phyloP scores from a whole-genome alignment of 2,888 invertebrate genomes.

The Ochropleura leucogaster region DNA sequence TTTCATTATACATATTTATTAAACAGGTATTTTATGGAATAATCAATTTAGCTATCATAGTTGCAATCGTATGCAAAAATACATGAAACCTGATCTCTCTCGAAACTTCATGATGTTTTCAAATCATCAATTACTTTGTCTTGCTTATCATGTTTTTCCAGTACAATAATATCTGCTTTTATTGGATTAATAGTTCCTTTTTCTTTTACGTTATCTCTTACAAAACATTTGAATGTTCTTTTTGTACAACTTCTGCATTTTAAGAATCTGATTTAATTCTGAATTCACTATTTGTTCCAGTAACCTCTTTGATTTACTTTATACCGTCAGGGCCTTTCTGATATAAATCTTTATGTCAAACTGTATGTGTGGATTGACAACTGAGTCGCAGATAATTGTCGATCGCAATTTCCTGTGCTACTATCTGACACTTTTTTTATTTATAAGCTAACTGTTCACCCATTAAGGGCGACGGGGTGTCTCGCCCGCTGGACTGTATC shows the following conservation, averaged over 20 bases:
- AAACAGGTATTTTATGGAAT: conserved; percentile 37
- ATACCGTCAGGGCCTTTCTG: conserved; percentile 67
- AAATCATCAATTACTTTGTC: conserved; percentile 24
- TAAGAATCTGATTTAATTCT: conserved; percentile 66
- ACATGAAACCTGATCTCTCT: conserved; percentile 42
- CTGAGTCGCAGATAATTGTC: conserved; percentile 81
- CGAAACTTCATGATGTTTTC: conserved; percentile 31
- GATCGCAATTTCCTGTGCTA: conserved; percentile 87
- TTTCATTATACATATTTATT: conserved; percentile 41
- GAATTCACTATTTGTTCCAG: conserved; percentile 68
- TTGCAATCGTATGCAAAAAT: conserved; percentile 46
- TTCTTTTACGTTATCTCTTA: conserved; percentile 10
- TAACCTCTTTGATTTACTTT: conserved; percentile 69
- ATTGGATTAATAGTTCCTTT: neutral
- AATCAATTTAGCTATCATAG: conserved; percentile 28
- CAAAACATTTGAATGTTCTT: conserved; percentile 22
- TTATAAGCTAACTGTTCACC: conserved; percentile 73
- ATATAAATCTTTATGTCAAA: conserved; percentile 78
- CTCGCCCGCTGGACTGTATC: conserved; percentile 49
- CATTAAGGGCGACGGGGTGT: conserved; percentile 64
- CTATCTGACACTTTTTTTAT: conserved; percentile 82
- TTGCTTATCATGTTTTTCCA: conserved; percentile 22
- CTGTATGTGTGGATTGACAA: conserved; percentile 74
- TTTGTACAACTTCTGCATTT: conserved; percentile 55
- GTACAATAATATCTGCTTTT: neutral